A percentile compares a stretch with the other conserved stretches of the same genome.
Conservation (phyloP, 2,888 invertebrate species). For the Tubulanus polymorphus region DNA sequence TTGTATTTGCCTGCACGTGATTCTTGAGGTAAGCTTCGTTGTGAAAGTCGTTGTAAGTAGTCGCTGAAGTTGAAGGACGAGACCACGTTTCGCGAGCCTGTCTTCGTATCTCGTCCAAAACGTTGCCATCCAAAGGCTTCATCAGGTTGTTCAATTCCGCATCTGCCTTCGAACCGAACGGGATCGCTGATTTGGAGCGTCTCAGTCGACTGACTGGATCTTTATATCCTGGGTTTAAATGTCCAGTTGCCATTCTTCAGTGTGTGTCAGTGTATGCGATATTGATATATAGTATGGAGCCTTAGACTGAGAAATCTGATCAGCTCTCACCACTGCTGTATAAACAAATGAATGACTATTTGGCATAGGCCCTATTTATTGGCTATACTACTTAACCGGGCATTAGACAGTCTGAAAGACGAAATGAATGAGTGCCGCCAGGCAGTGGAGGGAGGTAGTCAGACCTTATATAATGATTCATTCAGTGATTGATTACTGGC, state of each 20-base stretch:
- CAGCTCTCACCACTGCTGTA: too few relatives aligned
- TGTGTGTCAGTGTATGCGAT: too few relatives aligned
- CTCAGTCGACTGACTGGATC: slow-evolving; percentile 31
- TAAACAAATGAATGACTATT: too few relatives aligned
- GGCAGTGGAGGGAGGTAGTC: too few relatives aligned
- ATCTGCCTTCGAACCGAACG: slow-evolving; percentile 24
- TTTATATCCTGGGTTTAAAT: slow-evolving; percentile 40
- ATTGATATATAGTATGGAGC: too few relatives aligned
- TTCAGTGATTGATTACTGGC: too few relatives aligned
- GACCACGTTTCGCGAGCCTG: slow-evolving; percentile 35
- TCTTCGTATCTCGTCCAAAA: slow-evolving; percentile 28
- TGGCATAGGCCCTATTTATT: too few relatives aligned
- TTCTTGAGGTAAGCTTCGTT: slow-evolving; percentile 23
- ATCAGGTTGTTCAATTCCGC: slow-evolving; percentile 18
- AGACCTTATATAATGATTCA: too few relatives aligned
- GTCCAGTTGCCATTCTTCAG: slow-evolving; percentile 42
- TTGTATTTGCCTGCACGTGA: slow-evolving; percentile 17
- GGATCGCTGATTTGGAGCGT: slow-evolving; percentile 31
- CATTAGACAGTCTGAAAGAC: too few relatives aligned
- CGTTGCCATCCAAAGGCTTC: slow-evolving; percentile 18
- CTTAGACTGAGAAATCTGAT: too few relatives aligned
- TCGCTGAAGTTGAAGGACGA: slow-evolving; percentile 21
- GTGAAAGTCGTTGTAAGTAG: slow-evolving; percentile 36
- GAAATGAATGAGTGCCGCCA: too few relatives aligned
- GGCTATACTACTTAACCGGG: too few relatives aligned